phyloP scores from a whole-genome alignment of 2,797 vertebrate species.

The Allobates femoralis region DNA sequence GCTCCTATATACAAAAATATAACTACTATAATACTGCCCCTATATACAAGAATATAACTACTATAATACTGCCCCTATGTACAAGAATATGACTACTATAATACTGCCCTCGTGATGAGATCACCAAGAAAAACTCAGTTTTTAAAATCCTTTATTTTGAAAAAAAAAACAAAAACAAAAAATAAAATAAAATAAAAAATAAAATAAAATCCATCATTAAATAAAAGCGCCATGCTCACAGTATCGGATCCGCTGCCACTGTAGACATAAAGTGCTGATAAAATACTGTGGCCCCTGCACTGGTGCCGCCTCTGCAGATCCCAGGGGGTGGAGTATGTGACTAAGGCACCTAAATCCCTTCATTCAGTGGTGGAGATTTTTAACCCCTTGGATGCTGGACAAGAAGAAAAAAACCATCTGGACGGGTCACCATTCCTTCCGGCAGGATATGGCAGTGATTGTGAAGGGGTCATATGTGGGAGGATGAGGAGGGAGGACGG shows the following conservation, averaged over 20 bases:
- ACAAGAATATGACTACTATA: background rate
- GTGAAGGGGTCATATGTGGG: constrained; percentile 51
- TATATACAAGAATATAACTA: constrained; percentile 25
- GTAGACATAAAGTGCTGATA: constrained; percentile 59
- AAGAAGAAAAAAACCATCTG: background rate
- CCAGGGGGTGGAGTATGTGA: constrained; percentile 50
- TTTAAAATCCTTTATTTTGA: constrained; percentile 60
- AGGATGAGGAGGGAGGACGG: background rate
- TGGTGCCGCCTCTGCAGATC: constrained; percentile 42
- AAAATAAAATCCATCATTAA: constrained; percentile 39
- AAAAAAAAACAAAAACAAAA: constrained; percentile 51
- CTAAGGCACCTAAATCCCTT: constrained; percentile 63
- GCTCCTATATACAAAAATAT: background rate
- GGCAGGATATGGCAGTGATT: constrained; percentile 11
- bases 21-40: constrained; percentile 17
- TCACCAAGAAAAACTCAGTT: constrained; percentile 19
- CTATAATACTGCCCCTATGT: constrained; percentile 13
- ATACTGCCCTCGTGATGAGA: too few relatives aligned
- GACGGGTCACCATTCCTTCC: constrained; percentile 11
- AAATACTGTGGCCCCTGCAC: constrained; percentile 51
- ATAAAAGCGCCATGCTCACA: constrained; percentile 64
- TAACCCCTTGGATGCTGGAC: constrained; percentile 42
- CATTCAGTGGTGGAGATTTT: constrained; percentile 39
- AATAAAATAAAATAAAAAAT: constrained; percentile 40
- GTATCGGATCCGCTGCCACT: constrained; percentile 48